These are phyloP conservation scores for Scaptodrosophila lebanonensis DNA, from an alignment of 1,140 invertebrate genomes.

Conservation along the genomic window DNA sequence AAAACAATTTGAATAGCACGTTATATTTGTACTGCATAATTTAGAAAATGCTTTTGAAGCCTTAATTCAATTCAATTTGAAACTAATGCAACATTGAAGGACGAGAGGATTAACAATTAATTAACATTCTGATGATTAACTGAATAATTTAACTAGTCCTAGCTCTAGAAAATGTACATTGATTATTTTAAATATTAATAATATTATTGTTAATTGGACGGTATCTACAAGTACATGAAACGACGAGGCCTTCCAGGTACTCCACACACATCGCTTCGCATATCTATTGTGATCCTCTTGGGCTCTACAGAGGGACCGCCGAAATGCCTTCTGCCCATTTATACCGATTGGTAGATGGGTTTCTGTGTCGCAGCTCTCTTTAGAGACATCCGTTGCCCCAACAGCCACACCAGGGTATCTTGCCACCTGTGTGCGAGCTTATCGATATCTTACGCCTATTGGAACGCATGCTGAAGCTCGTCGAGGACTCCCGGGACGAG, in stretches of 20 bases:
- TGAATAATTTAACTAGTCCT: too few species aligned
- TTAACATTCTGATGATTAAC: too few species aligned
- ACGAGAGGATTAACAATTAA: too few species aligned
- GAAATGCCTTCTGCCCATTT: too few species aligned
- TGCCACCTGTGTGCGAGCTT: slow-evolving; percentile 81
- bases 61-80: too few species aligned
- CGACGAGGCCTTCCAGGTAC: background rate
- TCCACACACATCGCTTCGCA: background rate
- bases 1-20: too few species aligned
- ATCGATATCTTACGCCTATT: slow-evolving; percentile 81
- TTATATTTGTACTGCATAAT: slow-evolving; percentile 22
- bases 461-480: slow-evolving; percentile 79
- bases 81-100: too few species aligned
- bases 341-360: too few species aligned
- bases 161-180: slow-evolving; percentile 31
- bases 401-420: slow-evolving; percentile 91
- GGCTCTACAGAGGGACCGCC: too few species aligned
- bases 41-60: slow-evolving; percentile 17
- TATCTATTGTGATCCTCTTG: too few species aligned
- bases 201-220: too few species aligned
- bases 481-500: slow-evolving; percentile 80
- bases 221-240: slow-evolving; percentile 5
- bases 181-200: too few species aligned
- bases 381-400: slow-evolving; percentile 88
- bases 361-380: background rate